phyloP scores from a whole-genome alignment of 2,113 vertebrate species.

The Toxotes jaculatrix region DNA sequence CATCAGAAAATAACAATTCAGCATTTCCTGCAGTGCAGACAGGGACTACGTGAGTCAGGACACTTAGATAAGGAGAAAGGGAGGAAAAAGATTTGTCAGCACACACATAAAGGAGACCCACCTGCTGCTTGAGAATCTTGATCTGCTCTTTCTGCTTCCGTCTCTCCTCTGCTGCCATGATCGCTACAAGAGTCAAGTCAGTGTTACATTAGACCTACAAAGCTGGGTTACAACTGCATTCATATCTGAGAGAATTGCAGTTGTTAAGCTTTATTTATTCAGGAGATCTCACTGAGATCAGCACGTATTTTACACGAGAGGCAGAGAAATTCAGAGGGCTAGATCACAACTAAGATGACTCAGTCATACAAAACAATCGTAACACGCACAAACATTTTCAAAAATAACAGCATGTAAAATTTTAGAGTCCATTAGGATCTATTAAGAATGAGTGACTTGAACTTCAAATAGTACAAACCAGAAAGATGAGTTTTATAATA shows the following conservation, averaged over 20 bases:
- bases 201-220: slow-evolving; percentile 35
- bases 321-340: not conserved
- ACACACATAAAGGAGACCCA: slow-evolving; percentile 73
- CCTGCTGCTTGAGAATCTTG: slow-evolving; percentile 99
- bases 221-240: slow-evolving; percentile 10
- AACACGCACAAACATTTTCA: not conserved
- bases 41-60: slow-evolving; percentile 45
- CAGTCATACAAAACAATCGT: not conserved
- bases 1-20: slow-evolving; percentile 55
- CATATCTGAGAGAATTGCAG: slow-evolving; percentile 11
- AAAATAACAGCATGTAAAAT: not conserved
- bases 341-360: not conserved
- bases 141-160: slow-evolving; percentile 98
- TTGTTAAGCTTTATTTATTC: slow-evolving; percentile 37
- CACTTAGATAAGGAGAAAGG: slow-evolving; percentile 48
- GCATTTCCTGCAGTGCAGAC: slow-evolving; percentile 45
- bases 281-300: slow-evolving; percentile 16
- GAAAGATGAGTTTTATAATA: not conserved
- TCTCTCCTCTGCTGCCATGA: slow-evolving; percentile 98
- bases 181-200: slow-evolving; percentile 86
- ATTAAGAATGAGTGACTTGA: not conserved
- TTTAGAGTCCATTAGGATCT: not conserved
- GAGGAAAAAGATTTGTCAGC: slow-evolving; percentile 50
- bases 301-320: slow-evolving; percentile 12
- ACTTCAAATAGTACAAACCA: not conserved